Evolutionary conservation across 2,888 invertebrate genomes (phyloP), one percentile per base, ranked within the genome.

Genomic region (Drosophila acutilabella): DNA sequence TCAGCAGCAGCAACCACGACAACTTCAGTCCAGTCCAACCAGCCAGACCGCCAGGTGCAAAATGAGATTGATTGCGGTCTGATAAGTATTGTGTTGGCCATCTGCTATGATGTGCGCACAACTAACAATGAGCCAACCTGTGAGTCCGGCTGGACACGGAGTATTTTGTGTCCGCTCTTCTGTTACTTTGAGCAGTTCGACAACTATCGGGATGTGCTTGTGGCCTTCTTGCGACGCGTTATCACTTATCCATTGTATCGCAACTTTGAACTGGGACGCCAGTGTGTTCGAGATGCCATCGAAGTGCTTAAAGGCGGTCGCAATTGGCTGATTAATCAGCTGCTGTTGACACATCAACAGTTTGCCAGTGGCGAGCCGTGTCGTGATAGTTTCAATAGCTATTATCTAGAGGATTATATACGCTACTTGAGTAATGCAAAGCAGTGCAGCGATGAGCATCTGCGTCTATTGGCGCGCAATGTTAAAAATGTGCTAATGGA

Each of bases 91-190:
- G 72, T 92, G 16, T 61, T 92, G 58, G 91, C 88, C 52, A 92
- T 92, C 67, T 92, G 92, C 68, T 92, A 92, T 57, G 92, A 92
- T 68, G 80, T 91, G 36, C 89, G 92, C 38, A 82, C 86, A 6
- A 92, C 92, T 14, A 80, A 82, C 53, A 90, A 91, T 54, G 92
- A 92, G n/a, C 62, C 86, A 3, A 92, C 90, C 4, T 92, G 92
- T 60, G 92, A 92, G 62, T 91, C 92, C 16, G 86, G 80, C 8
- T 92, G 92, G 92, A 92, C 92, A 0, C 90, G 92, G 4, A 85
- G 88, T 52, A 83, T 90, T 6, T 71, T 92, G n/a, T 91, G 91
- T 3, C 77, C 91, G n/a, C 64, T 85, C 0, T 76, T 91, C 3
- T 81, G 79, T 52, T 92, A 92, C 65, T 92, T 92, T 45, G 92